Conservation (phyloP, 2,888 invertebrate genomes). For the Himalopsyche japonica region DNA sequence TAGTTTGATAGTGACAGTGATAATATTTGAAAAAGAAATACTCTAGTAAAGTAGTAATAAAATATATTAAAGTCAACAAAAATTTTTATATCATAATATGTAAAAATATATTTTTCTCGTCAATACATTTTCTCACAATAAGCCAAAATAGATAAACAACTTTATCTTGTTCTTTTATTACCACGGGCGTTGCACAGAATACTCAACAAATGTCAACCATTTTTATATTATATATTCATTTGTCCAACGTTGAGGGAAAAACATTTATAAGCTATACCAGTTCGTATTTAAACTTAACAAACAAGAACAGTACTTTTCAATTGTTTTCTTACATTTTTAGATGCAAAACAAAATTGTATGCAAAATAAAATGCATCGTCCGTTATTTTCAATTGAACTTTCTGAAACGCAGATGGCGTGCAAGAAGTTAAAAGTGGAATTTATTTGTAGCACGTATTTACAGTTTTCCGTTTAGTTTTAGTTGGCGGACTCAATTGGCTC, state of each 20-base stretch:
- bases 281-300: neutral
- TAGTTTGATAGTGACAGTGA: too few relatives aligned
- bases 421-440: neutral
- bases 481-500: neutral
- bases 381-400: slow-evolving; percentile 4
- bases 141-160: too few relatives aligned
- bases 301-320: neutral
- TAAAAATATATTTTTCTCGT: too few relatives aligned
- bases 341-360: neutral
- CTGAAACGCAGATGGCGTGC: neutral
- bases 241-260: neutral
- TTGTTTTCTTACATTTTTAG: neutral
- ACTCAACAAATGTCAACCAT: too few relatives aligned
- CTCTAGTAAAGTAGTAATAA: too few relatives aligned
- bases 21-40: too few relatives aligned
- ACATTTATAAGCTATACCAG: neutral
- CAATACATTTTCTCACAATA: too few relatives aligned
- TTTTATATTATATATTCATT: too few relatives aligned
- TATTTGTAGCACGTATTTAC: neutral
- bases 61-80: too few relatives aligned
- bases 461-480: neutral
- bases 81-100: too few relatives aligned
- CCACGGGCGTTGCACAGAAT: too few relatives aligned
- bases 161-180: too few relatives aligned
- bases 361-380: neutral